Evolutionary conservation across 53 echinoderm and acorn worm species (phyloP).

Genomic region (Henricia sp.): DNA sequence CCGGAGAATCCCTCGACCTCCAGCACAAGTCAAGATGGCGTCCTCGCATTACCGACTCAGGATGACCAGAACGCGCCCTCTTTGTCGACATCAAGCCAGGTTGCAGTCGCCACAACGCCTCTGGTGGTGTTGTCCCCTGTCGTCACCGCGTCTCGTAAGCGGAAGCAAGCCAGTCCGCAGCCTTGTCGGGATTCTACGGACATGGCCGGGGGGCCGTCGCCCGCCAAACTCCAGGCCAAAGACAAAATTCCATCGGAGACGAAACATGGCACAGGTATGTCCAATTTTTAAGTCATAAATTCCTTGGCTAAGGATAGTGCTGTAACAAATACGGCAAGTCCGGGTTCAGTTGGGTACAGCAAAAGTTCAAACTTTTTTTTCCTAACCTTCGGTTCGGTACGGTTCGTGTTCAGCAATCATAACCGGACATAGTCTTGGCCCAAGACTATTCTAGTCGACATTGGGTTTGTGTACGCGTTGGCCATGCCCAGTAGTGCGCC

Average conservation of each 20-base stretch:
- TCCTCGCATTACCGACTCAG: neutral
- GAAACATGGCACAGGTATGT: constrained; percentile 48
- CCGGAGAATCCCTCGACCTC: constrained; percentile 16
- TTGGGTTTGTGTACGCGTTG: too few relatives aligned
- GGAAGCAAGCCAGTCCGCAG: constrained; percentile 82
- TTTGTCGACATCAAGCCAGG: constrained; percentile 17
- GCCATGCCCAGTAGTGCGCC: too few relatives aligned
- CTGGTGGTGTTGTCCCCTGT: too few relatives aligned
- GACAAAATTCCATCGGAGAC: constrained; percentile 4
- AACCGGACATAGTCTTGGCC: too few relatives aligned
- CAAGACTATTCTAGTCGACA: too few relatives aligned
- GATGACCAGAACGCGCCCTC: constrained; percentile 37
- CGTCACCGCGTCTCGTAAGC: constrained; percentile 57
- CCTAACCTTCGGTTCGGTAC: too few relatives aligned
- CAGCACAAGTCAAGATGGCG: constrained; percentile 10
- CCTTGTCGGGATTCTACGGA: constrained; percentile 64
- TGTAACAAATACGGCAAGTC: too few relatives aligned
- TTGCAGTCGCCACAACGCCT: neutral
- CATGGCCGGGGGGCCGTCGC: constrained; percentile 21
- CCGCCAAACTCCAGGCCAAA: constrained; percentile 20
- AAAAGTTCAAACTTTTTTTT: too few relatives aligned
- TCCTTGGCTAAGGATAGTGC: too few relatives aligned
- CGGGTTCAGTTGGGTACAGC: too few relatives aligned
- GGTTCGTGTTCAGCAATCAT: too few relatives aligned
- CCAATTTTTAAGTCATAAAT: too few relatives aligned